These are phyloP conservation scores for Barnardius zonarius DNA, from an alignment of 2,113 vertebrate genomes.

Conservation along the genomic window DNA sequence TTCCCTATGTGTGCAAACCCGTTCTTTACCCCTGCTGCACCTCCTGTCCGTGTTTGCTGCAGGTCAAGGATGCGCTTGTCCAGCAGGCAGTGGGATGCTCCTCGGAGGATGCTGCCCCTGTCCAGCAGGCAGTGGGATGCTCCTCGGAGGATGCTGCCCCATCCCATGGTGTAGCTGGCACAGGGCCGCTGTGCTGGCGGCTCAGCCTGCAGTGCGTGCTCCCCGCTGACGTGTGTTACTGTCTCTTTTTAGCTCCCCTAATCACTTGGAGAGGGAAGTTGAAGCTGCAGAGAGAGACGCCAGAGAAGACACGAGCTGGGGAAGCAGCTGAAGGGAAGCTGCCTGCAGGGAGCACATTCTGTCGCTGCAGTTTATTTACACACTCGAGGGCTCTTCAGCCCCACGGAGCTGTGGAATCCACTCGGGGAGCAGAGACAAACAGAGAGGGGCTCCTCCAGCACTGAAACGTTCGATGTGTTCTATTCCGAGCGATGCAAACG, in stretches of 20 bases:
- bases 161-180: accelerated
- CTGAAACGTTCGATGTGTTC: neutral
- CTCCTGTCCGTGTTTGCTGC: neutral
- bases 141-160: neutral
- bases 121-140: neutral
- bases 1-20: neutral
- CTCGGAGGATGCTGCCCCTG: accelerated
- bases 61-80: accelerated
- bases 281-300: neutral
- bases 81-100: neutral
- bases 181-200: accelerated
- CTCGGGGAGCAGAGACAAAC: neutral
- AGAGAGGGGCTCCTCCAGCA: neutral
- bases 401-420: neutral
- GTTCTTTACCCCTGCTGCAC: neutral
- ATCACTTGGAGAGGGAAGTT: neutral
- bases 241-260: neutral
- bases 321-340: neutral
- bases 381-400: slow-evolving; percentile 37
- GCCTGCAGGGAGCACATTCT: neutral
- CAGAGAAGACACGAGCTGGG: neutral
- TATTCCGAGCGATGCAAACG: neutral
- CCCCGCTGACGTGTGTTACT: neutral
- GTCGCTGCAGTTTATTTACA: neutral
- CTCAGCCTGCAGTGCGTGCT: neutral